Evolutionary conservation across 2,797 vertebrate species (phyloP).

Genomic region (Danio kyathit): DNA sequence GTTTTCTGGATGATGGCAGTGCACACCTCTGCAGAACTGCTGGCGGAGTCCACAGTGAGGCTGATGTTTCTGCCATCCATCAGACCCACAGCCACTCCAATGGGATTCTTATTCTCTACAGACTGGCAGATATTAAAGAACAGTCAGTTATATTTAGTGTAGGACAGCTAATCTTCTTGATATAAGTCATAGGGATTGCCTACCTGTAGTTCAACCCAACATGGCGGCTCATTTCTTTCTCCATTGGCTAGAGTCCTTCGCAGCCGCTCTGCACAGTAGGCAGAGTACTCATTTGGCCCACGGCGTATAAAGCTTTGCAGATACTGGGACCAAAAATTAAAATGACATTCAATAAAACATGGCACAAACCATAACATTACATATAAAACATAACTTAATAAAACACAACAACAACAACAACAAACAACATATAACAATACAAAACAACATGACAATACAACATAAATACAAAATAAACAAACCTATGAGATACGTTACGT

Average conservation of each 20-base stretch:
- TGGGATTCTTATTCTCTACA: slow-evolving; percentile 83
- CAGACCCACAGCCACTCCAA: slow-evolving; percentile 80
- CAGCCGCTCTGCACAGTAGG: slow-evolving; percentile 85
- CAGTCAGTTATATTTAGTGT: neutral
- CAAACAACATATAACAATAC: neutral
- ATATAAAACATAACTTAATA: too few species aligned
- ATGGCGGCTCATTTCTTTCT: slow-evolving; percentile 87
- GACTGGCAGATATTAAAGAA: slow-evolving; percentile 76
- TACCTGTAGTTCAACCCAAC: slow-evolving; percentile 93
- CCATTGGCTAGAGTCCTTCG: slow-evolving; percentile 83
- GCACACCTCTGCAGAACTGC: slow-evolving; percentile 88
- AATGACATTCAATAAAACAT: neutral
- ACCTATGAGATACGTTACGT: too few species aligned
- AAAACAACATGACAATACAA: neutral
- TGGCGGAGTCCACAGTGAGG: slow-evolving; percentile 87
- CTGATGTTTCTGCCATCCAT: slow-evolving; percentile 79
- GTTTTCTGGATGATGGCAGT: slow-evolving; percentile 78
- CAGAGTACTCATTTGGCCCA: slow-evolving; percentile 79
- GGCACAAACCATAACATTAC: too few species aligned
- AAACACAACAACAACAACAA: neutral
- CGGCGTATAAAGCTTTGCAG: slow-evolving; percentile 84
- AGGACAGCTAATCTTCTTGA: neutral
- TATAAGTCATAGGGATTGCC: neutral
- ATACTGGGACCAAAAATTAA: slow-evolving; percentile 74
- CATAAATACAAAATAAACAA: neutral